Conservation (phyloP, 2,888 invertebrate genomes). For the Meiosimyza decipiens region DNA sequence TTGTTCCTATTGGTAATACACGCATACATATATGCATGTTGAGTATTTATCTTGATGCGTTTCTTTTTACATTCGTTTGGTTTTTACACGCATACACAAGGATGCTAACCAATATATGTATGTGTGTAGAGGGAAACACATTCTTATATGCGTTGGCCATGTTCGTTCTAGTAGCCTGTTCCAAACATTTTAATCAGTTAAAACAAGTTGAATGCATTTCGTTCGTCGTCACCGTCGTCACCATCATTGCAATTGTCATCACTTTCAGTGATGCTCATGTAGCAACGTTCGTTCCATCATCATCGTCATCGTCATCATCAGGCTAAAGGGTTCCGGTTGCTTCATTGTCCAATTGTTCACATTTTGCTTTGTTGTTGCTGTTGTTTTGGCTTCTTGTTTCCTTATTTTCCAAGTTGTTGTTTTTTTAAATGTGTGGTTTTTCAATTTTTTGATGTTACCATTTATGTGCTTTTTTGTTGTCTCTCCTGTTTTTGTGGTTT, state of each 20-base stretch:
- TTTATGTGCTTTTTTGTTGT: conserved; percentile 6
- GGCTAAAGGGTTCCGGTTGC: conserved; percentile 15
- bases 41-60: conserved; percentile 10
- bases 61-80: conserved; percentile 6
- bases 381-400: neutral
- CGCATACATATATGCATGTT: neutral
- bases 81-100: neutral
- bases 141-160: neutral
- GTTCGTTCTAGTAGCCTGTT: neutral
- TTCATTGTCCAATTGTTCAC: conserved; percentile 28
- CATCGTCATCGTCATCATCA: conserved; percentile 4
- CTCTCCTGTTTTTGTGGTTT: neutral
- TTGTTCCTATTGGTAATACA: neutral
- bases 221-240: neutral
- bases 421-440: conserved; percentile 2
- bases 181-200: conserved; percentile 34
- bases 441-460: neutral
- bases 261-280: conserved; percentile 17
- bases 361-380: conserved; percentile 16
- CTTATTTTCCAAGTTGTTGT: neutral
- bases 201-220: conserved; percentile 28
- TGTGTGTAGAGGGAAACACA: neutral
- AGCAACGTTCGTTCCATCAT: neutral
- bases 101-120: neutral
- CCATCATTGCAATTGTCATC: conserved; percentile 9